Base-by-base conservation (phyloP, 2,797 vertebrate species). In the Podarcis lilfordi region DNA sequence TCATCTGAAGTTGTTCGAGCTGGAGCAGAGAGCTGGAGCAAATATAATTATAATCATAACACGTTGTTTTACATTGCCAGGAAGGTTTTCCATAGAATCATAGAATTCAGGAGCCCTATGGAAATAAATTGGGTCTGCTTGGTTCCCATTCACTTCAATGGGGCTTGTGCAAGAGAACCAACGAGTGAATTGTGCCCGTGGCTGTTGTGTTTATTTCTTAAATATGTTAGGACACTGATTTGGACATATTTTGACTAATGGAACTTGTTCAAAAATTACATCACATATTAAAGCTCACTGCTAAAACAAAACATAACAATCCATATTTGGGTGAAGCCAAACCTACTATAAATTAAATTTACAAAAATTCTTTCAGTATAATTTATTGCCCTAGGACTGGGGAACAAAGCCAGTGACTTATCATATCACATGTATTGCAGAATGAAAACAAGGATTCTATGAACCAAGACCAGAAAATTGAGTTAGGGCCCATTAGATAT, bases 371-470 rank as follows among this genome's bases (percentile, higher is more conserved):
- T 80, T 68, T 93, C 85, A 91, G 69, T 1, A 0, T 91, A 89
- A 94, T 92, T 92, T 90, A 89, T 93, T 93, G 5, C 83, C 93
- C 72, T 59, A 78, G 71, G 69, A 88, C 40, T 87, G 80, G 91
- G 85, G 86, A 87, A 79, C 83, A 32, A 55, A 91, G 86, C 74
- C 87, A 87, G 80, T 86, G 85, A 77, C 61, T 75, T 77, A 85
- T 93, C 89, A 81, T 91, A 86, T 80, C 8, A 1, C 72, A 91
- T 10, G 91, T 89, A 88, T 89, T 86, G 82, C 84, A 82, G 69
- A 93, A 81, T 72, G 85, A 94, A 92, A 95, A 91, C 79, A 92
- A 84, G 55, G n/a, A 82, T 88, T 55, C 64, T 72, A 37, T 88
- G 86, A 88, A 17, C 15, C 19, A 59, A 50, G 17, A 75, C 37